A percentile compares a stretch with the other conserved stretches of the same genome.
These are phyloP conservation scores for Festucalex cinctus DNA, from an alignment of 2,113 vertebrate genomes.

Conservation along the genomic window DNA sequence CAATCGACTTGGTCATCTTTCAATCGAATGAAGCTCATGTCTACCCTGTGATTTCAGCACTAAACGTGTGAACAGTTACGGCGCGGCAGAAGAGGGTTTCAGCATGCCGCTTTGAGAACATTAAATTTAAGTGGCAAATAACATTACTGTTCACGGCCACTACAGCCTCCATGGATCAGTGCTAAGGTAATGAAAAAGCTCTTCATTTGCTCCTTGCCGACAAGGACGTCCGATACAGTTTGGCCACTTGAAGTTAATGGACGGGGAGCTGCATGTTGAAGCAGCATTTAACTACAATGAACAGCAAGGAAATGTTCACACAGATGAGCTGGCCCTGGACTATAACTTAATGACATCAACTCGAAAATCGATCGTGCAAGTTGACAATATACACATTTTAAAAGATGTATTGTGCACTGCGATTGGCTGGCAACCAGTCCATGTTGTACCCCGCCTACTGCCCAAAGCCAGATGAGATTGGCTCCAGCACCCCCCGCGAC, in stretches of 20 bases:
- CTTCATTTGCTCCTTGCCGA: conserved; percentile 32
- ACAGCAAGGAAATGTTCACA: conserved; percentile 44
- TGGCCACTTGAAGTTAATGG: conserved; percentile 49
- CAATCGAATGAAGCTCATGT: not conserved
- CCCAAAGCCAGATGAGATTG: too few species aligned
- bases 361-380: not conserved
- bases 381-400: too few species aligned
- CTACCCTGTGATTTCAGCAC: conserved; percentile 28
- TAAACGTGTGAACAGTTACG: conserved; percentile 31
- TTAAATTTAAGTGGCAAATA: not conserved
- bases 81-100: conserved; percentile 2
- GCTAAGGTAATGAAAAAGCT: conserved; percentile 32
- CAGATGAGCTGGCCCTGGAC: conserved; percentile 16
- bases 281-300: conserved; percentile 16
- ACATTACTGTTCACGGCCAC: not conserved
- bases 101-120: conserved; percentile 24
- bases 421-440: too few species aligned
- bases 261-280: conserved; percentile 43
- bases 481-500: too few species aligned
- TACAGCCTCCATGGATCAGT: conserved; percentile 28
- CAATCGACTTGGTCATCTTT: not conserved
- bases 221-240: conserved; percentile 28
- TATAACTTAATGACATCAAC: not conserved
- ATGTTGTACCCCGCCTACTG: too few species aligned
- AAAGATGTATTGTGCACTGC: too few species aligned